These are phyloP conservation scores for Meandrina meandrites DNA, from an alignment of 92 coral and sea anemone genomes.

Conservation along the genomic window DNA sequence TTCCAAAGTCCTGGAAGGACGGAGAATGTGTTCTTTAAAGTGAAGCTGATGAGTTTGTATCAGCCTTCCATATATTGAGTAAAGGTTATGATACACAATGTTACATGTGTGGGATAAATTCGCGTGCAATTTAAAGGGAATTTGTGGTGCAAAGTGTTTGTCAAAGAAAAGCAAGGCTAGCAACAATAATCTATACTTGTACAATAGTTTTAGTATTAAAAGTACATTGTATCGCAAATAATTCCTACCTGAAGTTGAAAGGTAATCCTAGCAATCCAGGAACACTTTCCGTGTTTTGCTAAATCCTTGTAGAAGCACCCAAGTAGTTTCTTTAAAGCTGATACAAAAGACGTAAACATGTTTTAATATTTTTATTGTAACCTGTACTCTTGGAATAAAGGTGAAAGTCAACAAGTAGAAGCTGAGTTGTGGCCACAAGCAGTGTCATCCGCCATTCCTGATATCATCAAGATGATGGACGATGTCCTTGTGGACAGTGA, in stretches of 20 bases:
- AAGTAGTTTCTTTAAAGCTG: too few relatives aligned
- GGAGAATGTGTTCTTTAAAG: neutral
- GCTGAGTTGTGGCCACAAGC: conserved; percentile 99
- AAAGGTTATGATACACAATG: neutral
- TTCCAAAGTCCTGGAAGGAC: neutral
- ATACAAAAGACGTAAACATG: too few relatives aligned
- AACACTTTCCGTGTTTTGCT: neutral
- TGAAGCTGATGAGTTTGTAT: neutral
- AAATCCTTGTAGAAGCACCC: neutral
- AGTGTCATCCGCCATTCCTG: conserved; percentile 92
- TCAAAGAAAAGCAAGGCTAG: neutral
- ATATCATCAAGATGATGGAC: conserved; percentile 85
- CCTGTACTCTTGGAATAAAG: conserved; percentile 25
- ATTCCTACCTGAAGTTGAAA: neutral
- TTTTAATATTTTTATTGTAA: neutral
- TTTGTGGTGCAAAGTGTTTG: neutral
- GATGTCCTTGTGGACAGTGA: conserved; percentile 87
- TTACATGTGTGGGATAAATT: too few relatives aligned
- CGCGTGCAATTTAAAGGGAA: neutral
- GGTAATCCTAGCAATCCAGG: neutral
- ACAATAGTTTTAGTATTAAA: neutral
- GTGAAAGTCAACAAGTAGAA: conserved; percentile 84
- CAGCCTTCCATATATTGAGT: neutral
- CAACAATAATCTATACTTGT: neutral
- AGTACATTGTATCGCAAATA: neutral